These are phyloP conservation scores for Medauroidea extradentata DNA, from an alignment of 1,140 invertebrate species.

Conservation along the genomic window DNA sequence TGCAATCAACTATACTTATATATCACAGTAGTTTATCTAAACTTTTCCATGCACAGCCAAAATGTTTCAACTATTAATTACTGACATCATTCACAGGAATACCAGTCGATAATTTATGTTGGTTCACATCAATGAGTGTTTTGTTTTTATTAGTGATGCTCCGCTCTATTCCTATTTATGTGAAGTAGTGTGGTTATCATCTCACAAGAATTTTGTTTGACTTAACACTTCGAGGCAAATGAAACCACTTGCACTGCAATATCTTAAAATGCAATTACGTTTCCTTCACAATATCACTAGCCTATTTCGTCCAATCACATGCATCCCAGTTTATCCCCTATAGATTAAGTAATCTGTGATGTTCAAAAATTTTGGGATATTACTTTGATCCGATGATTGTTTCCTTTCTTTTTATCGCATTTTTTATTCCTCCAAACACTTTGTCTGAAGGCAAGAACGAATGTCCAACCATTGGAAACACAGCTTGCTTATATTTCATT, in stretches of 20 bases:
- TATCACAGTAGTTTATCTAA: too few relatives aligned
- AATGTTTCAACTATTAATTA: too few relatives aligned
- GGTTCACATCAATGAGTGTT: too few relatives aligned
- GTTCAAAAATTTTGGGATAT: slow-evolving; percentile 22
- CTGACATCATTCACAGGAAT: too few relatives aligned
- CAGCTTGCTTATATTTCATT: too few relatives aligned
- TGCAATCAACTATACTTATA: too few relatives aligned
- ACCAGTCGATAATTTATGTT: too few relatives aligned
- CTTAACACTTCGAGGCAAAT: slow-evolving; percentile 15
- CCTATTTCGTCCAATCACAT: slow-evolving; percentile 21
- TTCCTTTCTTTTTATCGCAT: slow-evolving; percentile 21
- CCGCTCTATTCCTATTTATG: neutral
- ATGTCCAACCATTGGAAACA: slow-evolving; percentile 30
- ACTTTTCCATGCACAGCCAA: too few relatives aligned
- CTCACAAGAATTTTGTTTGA: slow-evolving; percentile 17
- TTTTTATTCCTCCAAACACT: slow-evolving; percentile 26
- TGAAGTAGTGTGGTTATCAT: slow-evolving; percentile 23
- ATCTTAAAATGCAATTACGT: slow-evolving; percentile 26
- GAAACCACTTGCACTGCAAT: slow-evolving; percentile 22
- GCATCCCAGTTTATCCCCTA: slow-evolving; percentile 2
- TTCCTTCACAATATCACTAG: slow-evolving; percentile 13
- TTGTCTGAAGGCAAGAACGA: slow-evolving; percentile 27
- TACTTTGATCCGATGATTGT: slow-evolving; percentile 20
- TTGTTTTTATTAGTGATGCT: too few relatives aligned
- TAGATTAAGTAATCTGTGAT: too few relatives aligned